Percentiles rank a stretch among this genome's conserved stretches.
Evolutionary conservation across 2,113 vertebrate species (phyloP).

Genomic region (Ctenodactylus gundi): DNA sequence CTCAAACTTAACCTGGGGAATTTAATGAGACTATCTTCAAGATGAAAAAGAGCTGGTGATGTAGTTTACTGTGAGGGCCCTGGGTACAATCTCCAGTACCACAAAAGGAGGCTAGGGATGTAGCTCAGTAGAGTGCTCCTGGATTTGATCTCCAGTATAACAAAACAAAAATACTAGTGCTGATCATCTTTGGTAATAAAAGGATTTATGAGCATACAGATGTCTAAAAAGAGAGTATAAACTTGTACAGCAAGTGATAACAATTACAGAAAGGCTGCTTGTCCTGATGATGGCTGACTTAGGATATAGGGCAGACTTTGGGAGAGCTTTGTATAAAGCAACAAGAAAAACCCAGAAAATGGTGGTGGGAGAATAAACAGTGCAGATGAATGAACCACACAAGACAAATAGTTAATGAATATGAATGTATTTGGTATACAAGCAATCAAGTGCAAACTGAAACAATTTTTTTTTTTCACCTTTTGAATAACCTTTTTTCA

Average conservation of each 20-base stretch:
- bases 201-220: not conserved
- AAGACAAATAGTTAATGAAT: constrained; percentile 13
- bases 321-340: not conserved
- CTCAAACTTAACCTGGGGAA: not conserved
- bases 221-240: not conserved
- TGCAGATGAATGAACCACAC: not conserved
- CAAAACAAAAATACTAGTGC: not conserved
- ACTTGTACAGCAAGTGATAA: not conserved
- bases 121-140: not conserved
- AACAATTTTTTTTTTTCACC: not conserved
- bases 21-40: not conserved
- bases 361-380: not conserved
- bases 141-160: not conserved
- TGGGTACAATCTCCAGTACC: not conserved
- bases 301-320: not conserved
- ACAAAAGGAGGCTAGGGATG: not conserved
- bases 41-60: not conserved
- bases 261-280: not conserved
- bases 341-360: not conserved
- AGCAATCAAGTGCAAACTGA: constrained; percentile 36
- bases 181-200: not conserved
- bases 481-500: no score
- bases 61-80: not conserved
- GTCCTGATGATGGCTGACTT: not conserved
- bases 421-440: not conserved